Evolutionary conservation across 2,797 vertebrate genomes (phyloP).

Genomic region (Propithecus perrieri): DNA sequence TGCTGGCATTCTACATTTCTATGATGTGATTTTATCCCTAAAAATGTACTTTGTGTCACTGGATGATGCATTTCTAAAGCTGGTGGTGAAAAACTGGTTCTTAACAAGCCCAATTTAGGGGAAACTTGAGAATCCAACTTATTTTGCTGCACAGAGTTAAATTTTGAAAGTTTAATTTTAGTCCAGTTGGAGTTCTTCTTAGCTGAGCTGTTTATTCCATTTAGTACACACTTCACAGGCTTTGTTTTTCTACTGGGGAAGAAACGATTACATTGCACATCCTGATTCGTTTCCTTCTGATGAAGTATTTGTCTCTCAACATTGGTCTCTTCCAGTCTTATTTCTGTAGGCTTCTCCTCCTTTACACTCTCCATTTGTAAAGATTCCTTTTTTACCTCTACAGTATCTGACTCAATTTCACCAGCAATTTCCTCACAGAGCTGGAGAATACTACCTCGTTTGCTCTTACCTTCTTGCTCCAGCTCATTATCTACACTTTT

Average conservation of each 20-base stretch:
- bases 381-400: slow-evolving; percentile 90
- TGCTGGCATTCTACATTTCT: slow-evolving; percentile 71
- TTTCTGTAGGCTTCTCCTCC: slow-evolving; percentile 69
- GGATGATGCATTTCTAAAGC: slow-evolving; percentile 77
- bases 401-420: slow-evolving; percentile 98
- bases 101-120: slow-evolving; percentile 80
- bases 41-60: slow-evolving; percentile 73
- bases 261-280: slow-evolving; percentile 92
- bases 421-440: slow-evolving; percentile 98
- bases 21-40: slow-evolving; percentile 64
- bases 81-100: slow-evolving; percentile 78
- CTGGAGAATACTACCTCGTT: slow-evolving; percentile 96
- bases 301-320: slow-evolving; percentile 60
- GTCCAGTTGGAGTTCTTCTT: slow-evolving; percentile 95
- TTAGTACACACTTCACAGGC: slow-evolving; percentile 93
- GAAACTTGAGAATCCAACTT: slow-evolving; percentile 84
- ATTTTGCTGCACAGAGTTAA: slow-evolving; percentile 91
- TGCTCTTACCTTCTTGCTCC: slow-evolving; percentile 87
- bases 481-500: slow-evolving; percentile 83
- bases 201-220: slow-evolving; percentile 90
- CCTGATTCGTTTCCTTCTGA: slow-evolving; percentile 80
- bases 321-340: slow-evolving; percentile 77
- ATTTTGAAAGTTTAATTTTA: slow-evolving; percentile 96
- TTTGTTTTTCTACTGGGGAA: slow-evolving; percentile 94
- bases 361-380: slow-evolving; percentile 80